Conservation (phyloP, 2,888 invertebrate genomes). For the Andrena hattorfiana region DNA sequence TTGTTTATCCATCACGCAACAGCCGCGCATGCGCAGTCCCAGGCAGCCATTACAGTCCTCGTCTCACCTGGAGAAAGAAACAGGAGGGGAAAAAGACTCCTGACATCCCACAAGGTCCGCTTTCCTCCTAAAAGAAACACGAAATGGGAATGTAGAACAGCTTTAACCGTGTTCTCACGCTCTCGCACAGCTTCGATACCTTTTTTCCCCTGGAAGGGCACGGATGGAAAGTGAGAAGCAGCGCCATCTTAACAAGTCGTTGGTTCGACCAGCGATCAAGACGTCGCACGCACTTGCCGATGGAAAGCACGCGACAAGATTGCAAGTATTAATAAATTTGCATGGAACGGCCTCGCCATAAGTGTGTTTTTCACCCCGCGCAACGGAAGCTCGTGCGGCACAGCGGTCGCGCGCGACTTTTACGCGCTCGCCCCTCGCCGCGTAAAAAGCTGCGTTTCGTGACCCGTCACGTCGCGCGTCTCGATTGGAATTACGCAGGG, state of each 20-base stretch:
- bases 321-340: slow-evolving; percentile 4
- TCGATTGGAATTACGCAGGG: slow-evolving; percentile 20
- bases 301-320: neutral
- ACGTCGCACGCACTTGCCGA: neutral
- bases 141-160: neutral
- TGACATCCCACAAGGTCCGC: neutral
- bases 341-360: neutral
- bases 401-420: slow-evolving; percentile 5
- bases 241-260: neutral
- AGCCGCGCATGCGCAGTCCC: neutral
- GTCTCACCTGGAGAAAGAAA: neutral
- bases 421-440: slow-evolving; percentile 12
- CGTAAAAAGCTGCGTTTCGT: slow-evolving; percentile 51
- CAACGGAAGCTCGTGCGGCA: neutral
- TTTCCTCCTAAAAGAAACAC: neutral
- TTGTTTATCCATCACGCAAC: no score
- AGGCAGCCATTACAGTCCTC: neutral
- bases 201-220: neutral
- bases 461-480: slow-evolving; percentile 40
- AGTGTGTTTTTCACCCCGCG: slow-evolving; percentile 10
- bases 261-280: neutral
- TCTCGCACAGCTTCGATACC: neutral
- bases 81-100: neutral
- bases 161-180: neutral
- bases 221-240: neutral